A percentile compares a stretch with the other conserved stretches of the same genome.
phyloP scores from a whole-genome alignment of 1,140 invertebrate genomes.

The Arctopsyche grandis region DNA sequence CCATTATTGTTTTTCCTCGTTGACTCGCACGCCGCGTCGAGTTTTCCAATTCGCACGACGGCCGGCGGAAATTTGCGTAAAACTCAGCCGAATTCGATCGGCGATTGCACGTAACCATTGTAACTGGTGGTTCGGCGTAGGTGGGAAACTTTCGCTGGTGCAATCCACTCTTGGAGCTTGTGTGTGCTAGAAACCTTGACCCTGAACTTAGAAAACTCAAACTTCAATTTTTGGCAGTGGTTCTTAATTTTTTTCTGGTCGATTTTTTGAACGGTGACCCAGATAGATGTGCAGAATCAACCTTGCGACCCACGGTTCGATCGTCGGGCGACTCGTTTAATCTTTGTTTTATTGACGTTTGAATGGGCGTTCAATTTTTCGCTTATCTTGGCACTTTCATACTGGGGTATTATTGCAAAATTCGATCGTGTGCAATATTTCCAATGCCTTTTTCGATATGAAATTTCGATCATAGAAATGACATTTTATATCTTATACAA shows the following conservation, averaged over 20 bases:
- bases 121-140: not conserved
- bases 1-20: not conserved
- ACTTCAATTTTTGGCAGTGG: not conserved
- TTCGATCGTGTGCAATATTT: too few species aligned
- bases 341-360: too few species aligned
- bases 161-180: not conserved
- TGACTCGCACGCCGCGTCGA: not conserved
- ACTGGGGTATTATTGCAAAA: too few species aligned
- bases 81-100: not conserved
- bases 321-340: too few species aligned
- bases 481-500: too few species aligned
- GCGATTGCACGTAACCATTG: not conserved
- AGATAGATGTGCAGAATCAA: not conserved
- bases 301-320: not conserved
- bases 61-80: not conserved
- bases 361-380: too few species aligned
- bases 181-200: not conserved
- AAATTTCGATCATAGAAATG: too few species aligned
- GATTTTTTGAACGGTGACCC: not conserved
- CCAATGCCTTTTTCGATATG: too few species aligned
- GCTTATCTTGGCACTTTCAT: too few species aligned
- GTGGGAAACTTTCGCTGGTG: not conserved
- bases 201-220: not conserved
- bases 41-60: not conserved
- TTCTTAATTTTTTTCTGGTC: not conserved